Conservation (phyloP, 2,888 invertebrate species). For the Deladenus siricidicola region DNA sequence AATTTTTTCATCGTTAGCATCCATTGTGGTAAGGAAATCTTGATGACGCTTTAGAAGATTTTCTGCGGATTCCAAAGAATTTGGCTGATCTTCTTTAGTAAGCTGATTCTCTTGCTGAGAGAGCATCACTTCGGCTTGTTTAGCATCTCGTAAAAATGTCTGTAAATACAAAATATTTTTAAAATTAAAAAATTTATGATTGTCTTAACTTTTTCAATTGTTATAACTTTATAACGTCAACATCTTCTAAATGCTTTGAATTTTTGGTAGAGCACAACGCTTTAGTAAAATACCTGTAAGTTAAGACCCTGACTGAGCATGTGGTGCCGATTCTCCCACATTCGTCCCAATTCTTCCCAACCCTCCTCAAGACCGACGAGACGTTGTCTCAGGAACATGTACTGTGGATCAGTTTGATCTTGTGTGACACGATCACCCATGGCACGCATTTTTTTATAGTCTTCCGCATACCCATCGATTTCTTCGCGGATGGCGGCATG, state of each 20-base stretch:
- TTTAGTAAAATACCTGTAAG: slow-evolving; percentile 61
- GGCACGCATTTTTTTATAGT: slow-evolving; percentile 98
- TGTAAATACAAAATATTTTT: too few species aligned
- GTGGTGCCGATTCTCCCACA: slow-evolving; percentile 94
- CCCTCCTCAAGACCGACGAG: slow-evolving; percentile 95
- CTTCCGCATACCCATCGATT: slow-evolving; percentile 92
- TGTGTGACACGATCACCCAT: slow-evolving; percentile 87
- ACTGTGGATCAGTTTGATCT: slow-evolving; percentile 88
- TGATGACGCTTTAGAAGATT: slow-evolving; percentile 93
- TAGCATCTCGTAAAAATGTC: slow-evolving; percentile 87
- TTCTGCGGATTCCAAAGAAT: slow-evolving; percentile 82
- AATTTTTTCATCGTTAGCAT: slow-evolving; percentile 98
- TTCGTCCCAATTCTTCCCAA: slow-evolving; percentile 96
- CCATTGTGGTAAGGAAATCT: slow-evolving; percentile 97
- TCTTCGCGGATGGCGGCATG: slow-evolving; percentile 97
- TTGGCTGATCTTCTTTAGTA: slow-evolving; percentile 74
- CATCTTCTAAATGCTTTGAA: slow-evolving; percentile 5
- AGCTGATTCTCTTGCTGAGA: slow-evolving; percentile 96
- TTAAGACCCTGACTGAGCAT: slow-evolving; percentile 65
- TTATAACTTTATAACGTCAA: too few species aligned
- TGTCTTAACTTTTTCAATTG: too few species aligned
- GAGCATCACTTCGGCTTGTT: slow-evolving; percentile 86
- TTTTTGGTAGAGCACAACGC: neutral
- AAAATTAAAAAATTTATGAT: too few species aligned
- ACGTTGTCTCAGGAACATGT: slow-evolving; percentile 95